Conservation (phyloP, 2,888 invertebrate species). For the Hydraecia micacea region DNA sequence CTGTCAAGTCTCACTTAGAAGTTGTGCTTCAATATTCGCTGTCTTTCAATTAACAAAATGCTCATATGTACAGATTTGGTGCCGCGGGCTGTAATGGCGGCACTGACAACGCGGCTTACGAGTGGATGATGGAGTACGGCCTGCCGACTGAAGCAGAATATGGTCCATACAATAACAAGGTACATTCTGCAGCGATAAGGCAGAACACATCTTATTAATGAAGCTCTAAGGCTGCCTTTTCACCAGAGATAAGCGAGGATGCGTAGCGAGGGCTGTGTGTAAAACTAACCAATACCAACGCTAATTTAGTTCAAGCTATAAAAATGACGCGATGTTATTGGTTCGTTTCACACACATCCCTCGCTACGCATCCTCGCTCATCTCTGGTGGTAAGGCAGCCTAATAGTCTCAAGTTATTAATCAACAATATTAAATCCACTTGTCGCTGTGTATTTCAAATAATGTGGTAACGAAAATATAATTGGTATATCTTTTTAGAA, state of each 20-base stretch:
- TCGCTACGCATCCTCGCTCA: no score
- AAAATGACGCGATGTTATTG: no score
- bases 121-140: slow-evolving; percentile 95
- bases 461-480: neutral
- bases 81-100: slow-evolving; percentile 97
- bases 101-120: slow-evolving; percentile 96
- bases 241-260: no score
- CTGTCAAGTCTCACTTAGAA: neutral
- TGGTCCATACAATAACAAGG: slow-evolving; percentile 95
- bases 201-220: slow-evolving; percentile 27
- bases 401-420: neutral
- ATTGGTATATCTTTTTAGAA: slow-evolving; percentile 88
- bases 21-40: neutral
- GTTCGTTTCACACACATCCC: no score
- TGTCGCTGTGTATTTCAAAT: neutral
- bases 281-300: no score
- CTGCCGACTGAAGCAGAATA: slow-evolving; percentile 96
- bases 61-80: slow-evolving; percentile 89
- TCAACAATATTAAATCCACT: neutral
- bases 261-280: no score
- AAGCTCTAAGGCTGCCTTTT: neutral
- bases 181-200: slow-evolving; percentile 46
- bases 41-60: neutral
- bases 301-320: no score
- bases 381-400: no score